Evolutionary conservation across 2,797 vertebrate species (phyloP).

Genomic region (Myotis findleyi): DNA sequence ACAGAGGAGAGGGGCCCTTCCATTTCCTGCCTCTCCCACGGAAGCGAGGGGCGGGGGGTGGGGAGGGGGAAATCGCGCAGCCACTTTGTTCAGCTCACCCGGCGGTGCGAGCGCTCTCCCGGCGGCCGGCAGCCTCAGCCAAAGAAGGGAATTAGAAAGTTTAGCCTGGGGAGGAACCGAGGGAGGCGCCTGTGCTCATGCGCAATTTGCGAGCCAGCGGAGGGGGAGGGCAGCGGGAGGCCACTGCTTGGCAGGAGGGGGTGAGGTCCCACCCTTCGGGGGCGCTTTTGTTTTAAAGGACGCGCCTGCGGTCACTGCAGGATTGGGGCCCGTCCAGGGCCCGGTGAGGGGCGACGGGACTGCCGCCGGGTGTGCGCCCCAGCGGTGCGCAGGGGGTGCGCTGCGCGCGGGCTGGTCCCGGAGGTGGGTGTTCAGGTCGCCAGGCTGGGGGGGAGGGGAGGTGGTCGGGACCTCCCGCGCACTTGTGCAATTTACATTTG

Average conservation of each 20-base stretch:
- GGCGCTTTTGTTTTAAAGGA: constrained; percentile 66
- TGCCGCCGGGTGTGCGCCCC: not conserved
- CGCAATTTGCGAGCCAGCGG: constrained; percentile 61
- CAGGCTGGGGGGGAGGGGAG: not conserved
- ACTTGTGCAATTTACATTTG: constrained; percentile 66
- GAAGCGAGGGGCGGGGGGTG: constrained; percentile 32
- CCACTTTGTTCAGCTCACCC: constrained; percentile 69
- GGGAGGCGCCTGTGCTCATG: constrained; percentile 76
- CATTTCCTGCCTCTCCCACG: constrained; percentile 78
- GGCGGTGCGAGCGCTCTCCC: not conserved
- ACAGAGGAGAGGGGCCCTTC: constrained; percentile 66
- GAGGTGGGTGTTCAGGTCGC: not conserved
- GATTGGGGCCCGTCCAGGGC: not conserved
- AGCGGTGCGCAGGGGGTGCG: not conserved
- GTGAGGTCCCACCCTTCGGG: constrained; percentile 58
- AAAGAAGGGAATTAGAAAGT: constrained; percentile 78
- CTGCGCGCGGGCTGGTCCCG: not conserved
- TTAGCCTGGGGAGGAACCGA: constrained; percentile 53
- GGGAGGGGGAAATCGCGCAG: not conserved
- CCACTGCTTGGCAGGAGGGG: not conserved
- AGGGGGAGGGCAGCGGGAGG: constrained; percentile 62
- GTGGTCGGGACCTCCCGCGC: constrained; percentile 32
- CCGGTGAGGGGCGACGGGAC: not conserved
- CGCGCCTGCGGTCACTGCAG: not conserved
- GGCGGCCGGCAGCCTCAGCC: constrained; percentile 62